phyloP scores from a whole-genome alignment of 2,888 invertebrate species.

The Hipparchia semele region DNA sequence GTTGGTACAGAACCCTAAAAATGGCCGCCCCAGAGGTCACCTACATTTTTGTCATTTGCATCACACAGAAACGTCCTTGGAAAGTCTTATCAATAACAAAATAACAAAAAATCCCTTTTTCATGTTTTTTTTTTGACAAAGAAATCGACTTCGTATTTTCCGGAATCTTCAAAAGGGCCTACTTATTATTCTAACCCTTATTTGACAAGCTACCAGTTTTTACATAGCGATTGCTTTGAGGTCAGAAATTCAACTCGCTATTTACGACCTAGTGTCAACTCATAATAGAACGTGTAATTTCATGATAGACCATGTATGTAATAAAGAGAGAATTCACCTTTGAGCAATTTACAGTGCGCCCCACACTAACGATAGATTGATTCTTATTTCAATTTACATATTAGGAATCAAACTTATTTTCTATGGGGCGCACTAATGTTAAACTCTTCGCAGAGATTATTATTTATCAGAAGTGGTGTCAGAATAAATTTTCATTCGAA shows the following conservation, averaged over 20 bases:
- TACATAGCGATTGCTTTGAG: conserved; percentile 12
- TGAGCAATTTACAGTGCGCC: too few species aligned
- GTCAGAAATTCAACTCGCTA: neutral
- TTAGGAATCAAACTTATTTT: too few species aligned
- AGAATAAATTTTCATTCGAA: too few species aligned
- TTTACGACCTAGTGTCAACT: neutral
- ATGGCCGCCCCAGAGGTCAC: neutral
- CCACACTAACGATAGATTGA: too few species aligned
- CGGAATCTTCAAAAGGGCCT: conserved; percentile 3
- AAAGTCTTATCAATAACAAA: conserved; percentile 16
- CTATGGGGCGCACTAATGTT: too few species aligned
- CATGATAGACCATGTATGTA: neutral
- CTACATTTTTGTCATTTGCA: conserved; percentile 11
- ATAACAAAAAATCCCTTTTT: conserved; percentile 9
- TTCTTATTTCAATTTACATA: too few species aligned
- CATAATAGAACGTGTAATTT: neutral
- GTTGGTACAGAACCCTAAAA: too few species aligned
- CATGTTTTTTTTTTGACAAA: conserved; percentile 12
- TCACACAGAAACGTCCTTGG: conserved; percentile 16
- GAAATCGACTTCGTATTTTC: conserved; percentile 10
- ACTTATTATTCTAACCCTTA: conserved; percentile 12
- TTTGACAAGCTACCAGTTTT: conserved; percentile 21
- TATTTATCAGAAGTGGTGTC: too few species aligned
- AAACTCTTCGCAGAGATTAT: too few species aligned
- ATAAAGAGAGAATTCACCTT: neutral